Percentiles rank a stretch among this genome's conserved stretches.
Evolutionary conservation across 2,797 vertebrate species (phyloP).

Genomic region (Chromis chromis): DNA sequence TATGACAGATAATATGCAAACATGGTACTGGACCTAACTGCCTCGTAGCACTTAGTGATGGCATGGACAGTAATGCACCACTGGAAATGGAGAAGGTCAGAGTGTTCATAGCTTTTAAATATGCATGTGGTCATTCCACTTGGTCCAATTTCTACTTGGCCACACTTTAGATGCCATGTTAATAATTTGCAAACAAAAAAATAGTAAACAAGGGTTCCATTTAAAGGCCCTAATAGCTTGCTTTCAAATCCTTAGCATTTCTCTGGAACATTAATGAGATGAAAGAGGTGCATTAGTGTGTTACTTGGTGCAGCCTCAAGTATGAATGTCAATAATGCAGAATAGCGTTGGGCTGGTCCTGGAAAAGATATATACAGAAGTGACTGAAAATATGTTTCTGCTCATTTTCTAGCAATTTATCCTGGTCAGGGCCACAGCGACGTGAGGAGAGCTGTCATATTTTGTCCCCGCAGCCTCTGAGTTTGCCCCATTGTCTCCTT

Average conservation of each 20-base stretch:
- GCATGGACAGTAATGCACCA: slow-evolving; percentile 8
- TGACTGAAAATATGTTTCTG: neutral
- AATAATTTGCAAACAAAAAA: slow-evolving; percentile 3
- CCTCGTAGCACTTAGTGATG: slow-evolving; percentile 17
- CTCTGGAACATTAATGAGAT: neutral
- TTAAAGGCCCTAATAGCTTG: neutral
- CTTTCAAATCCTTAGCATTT: neutral
- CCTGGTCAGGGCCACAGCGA: neutral
- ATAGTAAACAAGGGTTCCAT: neutral
- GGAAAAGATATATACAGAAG: neutral
- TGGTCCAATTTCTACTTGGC: slow-evolving; percentile 4
- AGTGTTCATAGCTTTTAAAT: slow-evolving; percentile 33
- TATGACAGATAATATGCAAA: slow-evolving; percentile 15
- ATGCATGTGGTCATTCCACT: slow-evolving; percentile 21
- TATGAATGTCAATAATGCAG: neutral
- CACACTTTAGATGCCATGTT: slow-evolving; percentile 4
- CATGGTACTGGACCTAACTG: slow-evolving; percentile 1
- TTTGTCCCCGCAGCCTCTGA: slow-evolving; percentile 5
- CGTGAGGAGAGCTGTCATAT: slow-evolving; percentile 11
- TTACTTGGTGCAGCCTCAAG: neutral
- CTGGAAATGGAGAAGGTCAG: slow-evolving; percentile 31
- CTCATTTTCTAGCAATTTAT: slow-evolving; percentile 11
- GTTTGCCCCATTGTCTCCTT: slow-evolving; percentile 6
- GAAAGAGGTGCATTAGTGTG: neutral
- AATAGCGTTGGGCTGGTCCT: neutral